These are phyloP conservation scores for Halocaridina rubra DNA, from an alignment of 2,888 invertebrate genomes.

Conservation along the genomic window DNA sequence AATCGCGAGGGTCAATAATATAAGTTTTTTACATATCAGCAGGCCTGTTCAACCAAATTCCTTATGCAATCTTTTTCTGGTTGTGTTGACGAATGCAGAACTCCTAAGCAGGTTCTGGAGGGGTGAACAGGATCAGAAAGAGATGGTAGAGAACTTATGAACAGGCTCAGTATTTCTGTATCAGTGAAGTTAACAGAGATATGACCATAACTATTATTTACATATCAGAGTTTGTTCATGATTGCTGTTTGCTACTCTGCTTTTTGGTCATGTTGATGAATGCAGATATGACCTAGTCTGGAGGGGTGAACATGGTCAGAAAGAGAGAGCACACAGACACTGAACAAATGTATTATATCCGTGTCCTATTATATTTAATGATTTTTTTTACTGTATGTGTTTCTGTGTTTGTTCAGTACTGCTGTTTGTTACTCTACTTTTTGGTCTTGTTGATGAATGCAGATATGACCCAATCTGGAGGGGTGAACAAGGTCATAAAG, in stretches of 20 bases:
- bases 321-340: neutral
- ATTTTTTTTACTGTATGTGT: too few species aligned
- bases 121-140: conserved; percentile 19
- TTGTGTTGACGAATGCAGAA: conserved; percentile 46
- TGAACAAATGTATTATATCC: neutral
- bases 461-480: conserved; percentile 29
- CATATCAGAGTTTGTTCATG: neutral
- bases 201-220: too few species aligned
- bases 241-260: neutral
- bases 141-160: neutral
- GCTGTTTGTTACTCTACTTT: neutral
- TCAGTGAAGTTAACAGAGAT: too few species aligned
- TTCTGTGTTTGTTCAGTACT: neutral
- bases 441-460: conserved; percentile 43
- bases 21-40: too few species aligned
- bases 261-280: conserved; percentile 38
- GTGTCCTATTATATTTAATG: too few species aligned
- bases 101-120: conserved; percentile 24
- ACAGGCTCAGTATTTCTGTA: neutral
- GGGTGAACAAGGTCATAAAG: conserved; percentile 17
- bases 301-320: conserved; percentile 30
- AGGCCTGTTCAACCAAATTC: too few species aligned
- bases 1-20: too few species aligned
- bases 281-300: conserved; percentile 30
- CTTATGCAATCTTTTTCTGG: too few species aligned